These are phyloP conservation scores for Urosaurus nigricauda DNA, from an alignment of 2,797 vertebrate species.

Conservation along the genomic window DNA sequence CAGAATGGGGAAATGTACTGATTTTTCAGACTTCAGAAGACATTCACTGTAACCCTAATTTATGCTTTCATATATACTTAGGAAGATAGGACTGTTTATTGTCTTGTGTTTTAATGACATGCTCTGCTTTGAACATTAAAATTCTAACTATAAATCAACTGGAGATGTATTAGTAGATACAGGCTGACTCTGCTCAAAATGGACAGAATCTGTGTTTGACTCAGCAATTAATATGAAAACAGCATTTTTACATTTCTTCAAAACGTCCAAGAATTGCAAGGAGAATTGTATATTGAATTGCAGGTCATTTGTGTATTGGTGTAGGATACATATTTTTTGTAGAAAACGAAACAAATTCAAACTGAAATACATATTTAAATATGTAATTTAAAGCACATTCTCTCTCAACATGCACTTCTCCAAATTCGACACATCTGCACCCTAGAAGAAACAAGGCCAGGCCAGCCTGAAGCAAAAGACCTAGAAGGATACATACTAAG, in stretches of 20 bases:
- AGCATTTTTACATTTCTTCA: no score
- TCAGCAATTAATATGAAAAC: no score
- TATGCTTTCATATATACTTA: constrained; percentile 5
- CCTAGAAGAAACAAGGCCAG: no score
- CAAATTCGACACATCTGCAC: not conserved
- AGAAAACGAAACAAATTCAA: not conserved
- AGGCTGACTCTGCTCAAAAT: no score
- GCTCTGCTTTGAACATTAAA: not conserved
- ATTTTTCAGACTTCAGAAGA: not conserved
- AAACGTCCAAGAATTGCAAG: no score
- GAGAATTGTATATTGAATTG: no score
- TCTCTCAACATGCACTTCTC: not conserved
- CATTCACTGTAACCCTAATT: not conserved
- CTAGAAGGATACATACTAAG: no score
- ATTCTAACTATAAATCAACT: not conserved
- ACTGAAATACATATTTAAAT: not conserved
- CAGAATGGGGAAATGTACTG: not conserved
- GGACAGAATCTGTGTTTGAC: no score
- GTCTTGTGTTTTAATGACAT: no score
- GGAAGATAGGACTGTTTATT: not conserved
- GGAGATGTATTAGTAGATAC: not conserved
- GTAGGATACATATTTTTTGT: not conserved
- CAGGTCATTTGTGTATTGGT: no score
- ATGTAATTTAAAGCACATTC: not conserved
- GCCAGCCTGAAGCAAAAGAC: no score